Conservation (phyloP, 2,797 vertebrate genomes). For the Silurus aristotelis region DNA sequence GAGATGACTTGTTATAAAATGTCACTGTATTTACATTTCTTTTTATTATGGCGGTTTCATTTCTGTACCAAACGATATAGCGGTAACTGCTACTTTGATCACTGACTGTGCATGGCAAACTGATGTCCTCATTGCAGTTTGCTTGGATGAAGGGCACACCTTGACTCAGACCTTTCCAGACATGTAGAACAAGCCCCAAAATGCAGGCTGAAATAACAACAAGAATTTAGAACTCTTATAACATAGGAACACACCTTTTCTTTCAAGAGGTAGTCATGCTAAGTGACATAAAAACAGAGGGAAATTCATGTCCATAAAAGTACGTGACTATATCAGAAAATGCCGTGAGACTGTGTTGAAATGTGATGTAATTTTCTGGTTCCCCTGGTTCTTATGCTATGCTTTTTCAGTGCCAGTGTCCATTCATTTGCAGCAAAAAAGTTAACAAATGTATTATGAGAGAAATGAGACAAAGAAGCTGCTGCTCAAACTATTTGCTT, state of each 20-base stretch:
- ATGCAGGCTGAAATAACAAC: constrained; percentile 33
- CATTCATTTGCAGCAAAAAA: background rate
- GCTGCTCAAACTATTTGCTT: background rate
- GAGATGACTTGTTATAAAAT: constrained; percentile 36
- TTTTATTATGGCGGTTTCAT: constrained; percentile 36
- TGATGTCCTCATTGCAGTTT: constrained; percentile 32
- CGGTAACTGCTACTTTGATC: background rate
- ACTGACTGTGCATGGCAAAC: constrained; percentile 37
- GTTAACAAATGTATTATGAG: background rate
- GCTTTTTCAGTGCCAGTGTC: background rate
- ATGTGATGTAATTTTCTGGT: too few relatives aligned
- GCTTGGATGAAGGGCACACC: background rate
- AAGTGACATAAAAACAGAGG: too few relatives aligned
- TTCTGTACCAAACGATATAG: constrained; percentile 47
- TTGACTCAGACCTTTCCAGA: background rate
- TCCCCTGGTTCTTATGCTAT: background rate
- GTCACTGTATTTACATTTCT: background rate
- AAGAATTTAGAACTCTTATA: background rate
- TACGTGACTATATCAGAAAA: too few relatives aligned
- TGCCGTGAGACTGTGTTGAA: too few relatives aligned
- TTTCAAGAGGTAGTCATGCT: background rate
- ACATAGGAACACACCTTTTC: background rate
- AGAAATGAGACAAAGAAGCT: background rate
- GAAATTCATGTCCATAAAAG: too few relatives aligned
- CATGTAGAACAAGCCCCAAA: constrained; percentile 22